Base-by-base conservation (phyloP, 2,888 invertebrate genomes). In the Griposia aprilina region DNA sequence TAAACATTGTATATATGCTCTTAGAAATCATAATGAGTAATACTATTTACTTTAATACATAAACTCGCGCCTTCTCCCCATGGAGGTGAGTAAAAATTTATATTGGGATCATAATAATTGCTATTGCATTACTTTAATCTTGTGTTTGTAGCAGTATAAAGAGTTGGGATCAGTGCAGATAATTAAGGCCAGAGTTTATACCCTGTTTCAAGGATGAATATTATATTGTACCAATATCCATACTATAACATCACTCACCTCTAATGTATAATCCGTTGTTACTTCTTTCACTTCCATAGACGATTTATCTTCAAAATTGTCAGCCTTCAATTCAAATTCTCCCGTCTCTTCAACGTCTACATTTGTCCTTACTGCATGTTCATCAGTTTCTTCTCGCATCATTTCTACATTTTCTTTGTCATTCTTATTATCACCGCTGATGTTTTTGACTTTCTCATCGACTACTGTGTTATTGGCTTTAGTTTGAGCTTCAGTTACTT, bases 241-340 rank as follows among this genome's bases (percentile, higher is more conserved):
- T 13, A 36, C 1, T 66, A 17, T 5, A 45, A 1, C 0, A 13
- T 48, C 8, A 74, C 77, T 82, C 23, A 87, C 86, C 48, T 77
- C 36, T 57, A 66, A 45, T 62, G 36, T 77, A 55, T 79, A 79
- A 71, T 85, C 82, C 45, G 57, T 36, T n/a, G 71, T 23, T 10
- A 80, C 67, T 70, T 65, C 74, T 59, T 67, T 78, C 13, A 80
- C 5, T 66, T 41, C 48, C 10, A 26, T n/a, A 23, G 36, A n/a
- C 10, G 62, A n/a, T 8, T 59, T 65, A 52, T 72, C 36, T 66
- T 72, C 30, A 23, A 70, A 59, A 26, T 65, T 50, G 36, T 15
- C 60, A 36, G 45, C 23, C 7, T 60, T 74, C 3, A 63, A 41
- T 41, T 62, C 52, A 11, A 59, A 8, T 48, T 52, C 36, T 57